Percentiles rank a stretch among this genome's conserved stretches.
Evolutionary conservation across 2,113 vertebrate species (phyloP).

Genomic region (Phyllopteryx taeniolatus): DNA sequence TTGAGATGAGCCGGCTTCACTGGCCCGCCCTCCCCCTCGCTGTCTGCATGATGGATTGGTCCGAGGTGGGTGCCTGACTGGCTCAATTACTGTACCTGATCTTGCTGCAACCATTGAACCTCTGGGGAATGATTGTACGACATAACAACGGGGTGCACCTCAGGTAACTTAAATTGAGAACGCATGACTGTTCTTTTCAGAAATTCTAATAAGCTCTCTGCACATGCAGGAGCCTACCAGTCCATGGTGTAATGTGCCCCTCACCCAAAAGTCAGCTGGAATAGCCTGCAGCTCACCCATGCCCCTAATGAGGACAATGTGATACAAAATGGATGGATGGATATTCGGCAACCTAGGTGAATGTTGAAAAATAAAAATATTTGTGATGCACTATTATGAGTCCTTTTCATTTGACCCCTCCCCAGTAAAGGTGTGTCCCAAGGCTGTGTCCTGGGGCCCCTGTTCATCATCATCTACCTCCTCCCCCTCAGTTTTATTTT

Average conservation of each 20-base stretch:
- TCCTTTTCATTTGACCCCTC: too few relatives aligned
- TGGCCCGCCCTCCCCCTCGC: slow-evolving; percentile 10
- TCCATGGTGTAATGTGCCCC: neutral
- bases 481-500: too few relatives aligned
- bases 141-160: slow-evolving; percentile 2
- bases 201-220: neutral
- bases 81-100: slow-evolving; percentile 33
- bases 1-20: slow-evolving; percentile 54
- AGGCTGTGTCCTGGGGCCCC: too few relatives aligned
- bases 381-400: too few relatives aligned
- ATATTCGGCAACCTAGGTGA: too few relatives aligned
- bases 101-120: slow-evolving; percentile 21
- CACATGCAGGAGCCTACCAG: neutral
- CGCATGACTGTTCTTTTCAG: neutral
- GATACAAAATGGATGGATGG: too few relatives aligned
- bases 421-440: too few relatives aligned
- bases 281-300: too few relatives aligned
- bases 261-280: too few relatives aligned
- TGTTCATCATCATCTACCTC: too few relatives aligned
- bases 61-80: slow-evolving; percentile 19
- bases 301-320: too few relatives aligned
- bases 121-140: slow-evolving; percentile 21
- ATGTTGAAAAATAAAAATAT: too few relatives aligned
- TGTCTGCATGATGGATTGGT: slow-evolving; percentile 49
- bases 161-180: neutral